Evolutionary conservation across 2,113 vertebrate species (phyloP).

Genomic region (Lophius piscatorius): DNA sequence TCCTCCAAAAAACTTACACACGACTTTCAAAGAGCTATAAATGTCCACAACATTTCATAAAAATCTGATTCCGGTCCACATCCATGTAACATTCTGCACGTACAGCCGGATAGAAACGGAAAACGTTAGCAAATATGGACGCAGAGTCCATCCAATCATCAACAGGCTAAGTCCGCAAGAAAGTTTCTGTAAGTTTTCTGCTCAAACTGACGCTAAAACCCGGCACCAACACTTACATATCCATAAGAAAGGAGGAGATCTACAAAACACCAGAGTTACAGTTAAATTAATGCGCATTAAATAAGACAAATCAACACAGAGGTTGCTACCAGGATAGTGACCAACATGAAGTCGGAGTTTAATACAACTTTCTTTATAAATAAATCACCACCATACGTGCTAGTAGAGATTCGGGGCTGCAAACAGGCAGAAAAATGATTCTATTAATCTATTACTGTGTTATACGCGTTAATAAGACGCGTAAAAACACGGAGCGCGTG

Average conservation of each 20-base stretch:
- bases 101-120: not conserved
- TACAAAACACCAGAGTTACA: too few relatives aligned
- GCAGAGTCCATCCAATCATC: conserved; percentile 44
- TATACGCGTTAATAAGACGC: conserved; percentile 13
- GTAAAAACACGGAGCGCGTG: conserved; percentile 49
- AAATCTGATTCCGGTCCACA: not conserved
- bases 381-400: too few relatives aligned
- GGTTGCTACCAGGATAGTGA: too few relatives aligned
- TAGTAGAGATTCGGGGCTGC: too few relatives aligned
- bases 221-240: not conserved
- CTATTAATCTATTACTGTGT: not conserved
- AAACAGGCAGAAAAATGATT: too few relatives aligned
- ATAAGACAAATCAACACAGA: too few relatives aligned
- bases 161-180: conserved; percentile 49
- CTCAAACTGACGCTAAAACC: not conserved
- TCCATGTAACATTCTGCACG: not conserved
- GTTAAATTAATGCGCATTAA: too few relatives aligned
- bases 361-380: too few relatives aligned
- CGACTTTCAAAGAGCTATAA: not conserved
- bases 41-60: conserved; percentile 23
- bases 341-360: too few relatives aligned
- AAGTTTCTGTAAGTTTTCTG: conserved; percentile 24
- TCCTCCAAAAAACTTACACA: not conserved
- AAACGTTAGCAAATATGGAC: conserved; percentile 21
- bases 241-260: not conserved